Percentiles rank a stretch among this genome's conserved stretches.
Conservation (phyloP, 2,113 vertebrate species). For the Poicephalus meyeri region DNA sequence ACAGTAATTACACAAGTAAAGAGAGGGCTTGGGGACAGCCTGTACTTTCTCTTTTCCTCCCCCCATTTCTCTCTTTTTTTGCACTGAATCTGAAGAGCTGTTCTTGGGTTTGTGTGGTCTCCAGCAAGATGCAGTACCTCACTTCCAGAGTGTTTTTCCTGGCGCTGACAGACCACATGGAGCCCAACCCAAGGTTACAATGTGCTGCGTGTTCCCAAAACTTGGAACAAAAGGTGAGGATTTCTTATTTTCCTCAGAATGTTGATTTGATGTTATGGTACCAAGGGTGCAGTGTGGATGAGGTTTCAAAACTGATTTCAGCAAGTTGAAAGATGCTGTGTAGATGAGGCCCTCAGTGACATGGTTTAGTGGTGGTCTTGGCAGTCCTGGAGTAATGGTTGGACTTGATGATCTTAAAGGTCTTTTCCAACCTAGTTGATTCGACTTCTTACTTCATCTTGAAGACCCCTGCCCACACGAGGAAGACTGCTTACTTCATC, state of each 20-base stretch:
- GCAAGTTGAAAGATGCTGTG: neutral
- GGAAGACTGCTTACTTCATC: too few species aligned
- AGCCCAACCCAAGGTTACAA: neutral
- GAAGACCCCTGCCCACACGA: too few species aligned
- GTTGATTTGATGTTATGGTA: neutral
- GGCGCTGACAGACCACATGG: neutral
- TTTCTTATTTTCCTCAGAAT: neutral
- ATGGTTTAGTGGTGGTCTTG: neutral
- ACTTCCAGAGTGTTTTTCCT: neutral
- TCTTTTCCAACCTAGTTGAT: neutral
- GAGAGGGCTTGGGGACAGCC: neutral
- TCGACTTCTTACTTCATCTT: too few species aligned
- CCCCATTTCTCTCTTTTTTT: rapidly evolving
- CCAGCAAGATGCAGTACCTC: neutral
- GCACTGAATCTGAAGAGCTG: neutral
- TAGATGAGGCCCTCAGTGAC: neutral
- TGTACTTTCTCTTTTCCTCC: neutral
- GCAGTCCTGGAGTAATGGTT: neutral
- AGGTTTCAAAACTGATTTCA: neutral
- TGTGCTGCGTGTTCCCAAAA: neutral
- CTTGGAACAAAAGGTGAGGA: slow-evolving; percentile 1
- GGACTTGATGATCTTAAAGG: neutral
- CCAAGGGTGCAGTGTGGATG: neutral
- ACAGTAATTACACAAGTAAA: neutral
- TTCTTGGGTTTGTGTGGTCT: neutral